Conservation (phyloP, 2,113 vertebrate species). For the Probosciger aterrimus region DNA sequence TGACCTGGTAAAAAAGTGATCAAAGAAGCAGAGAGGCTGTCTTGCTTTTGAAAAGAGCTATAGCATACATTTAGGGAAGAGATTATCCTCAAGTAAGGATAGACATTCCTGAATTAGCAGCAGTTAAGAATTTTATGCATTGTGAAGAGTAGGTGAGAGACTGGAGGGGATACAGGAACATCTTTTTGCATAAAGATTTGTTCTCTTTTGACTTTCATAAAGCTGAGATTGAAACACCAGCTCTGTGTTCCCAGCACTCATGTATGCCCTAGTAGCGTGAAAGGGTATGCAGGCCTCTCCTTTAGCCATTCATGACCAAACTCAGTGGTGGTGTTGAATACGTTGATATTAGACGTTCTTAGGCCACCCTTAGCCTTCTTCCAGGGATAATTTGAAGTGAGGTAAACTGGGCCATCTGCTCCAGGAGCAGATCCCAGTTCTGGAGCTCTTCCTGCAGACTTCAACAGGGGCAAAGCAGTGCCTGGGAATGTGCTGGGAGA, state of each 20-base stretch:
- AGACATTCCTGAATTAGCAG: slow-evolving; percentile 16
- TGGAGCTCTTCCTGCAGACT: neutral
- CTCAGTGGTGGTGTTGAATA: neutral
- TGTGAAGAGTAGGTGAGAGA: slow-evolving; percentile 52
- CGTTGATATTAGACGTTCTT: neutral
- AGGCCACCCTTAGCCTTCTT: neutral
- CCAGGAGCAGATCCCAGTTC: neutral
- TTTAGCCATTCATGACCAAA: neutral
- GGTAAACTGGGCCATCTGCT: neutral
- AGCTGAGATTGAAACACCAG: neutral
- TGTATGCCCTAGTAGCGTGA: neutral
- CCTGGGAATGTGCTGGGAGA: neutral
- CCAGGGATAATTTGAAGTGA: neutral
- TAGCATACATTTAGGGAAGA: neutral
- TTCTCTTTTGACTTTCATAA: slow-evolving; percentile 4
- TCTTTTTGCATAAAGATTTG: slow-evolving; percentile 16
- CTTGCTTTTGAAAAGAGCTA: neutral
- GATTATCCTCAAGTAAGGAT: neutral
- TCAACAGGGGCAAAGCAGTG: neutral
- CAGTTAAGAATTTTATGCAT: slow-evolving; percentile 10
- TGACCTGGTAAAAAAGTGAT: neutral
- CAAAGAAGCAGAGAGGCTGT: neutral
- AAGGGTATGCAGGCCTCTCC: neutral
- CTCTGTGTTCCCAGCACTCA: neutral
- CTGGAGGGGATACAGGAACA: neutral